Evolutionary conservation across 2,888 invertebrate species (phyloP).

Genomic region (Sepioteuthis lessoniana): DNA sequence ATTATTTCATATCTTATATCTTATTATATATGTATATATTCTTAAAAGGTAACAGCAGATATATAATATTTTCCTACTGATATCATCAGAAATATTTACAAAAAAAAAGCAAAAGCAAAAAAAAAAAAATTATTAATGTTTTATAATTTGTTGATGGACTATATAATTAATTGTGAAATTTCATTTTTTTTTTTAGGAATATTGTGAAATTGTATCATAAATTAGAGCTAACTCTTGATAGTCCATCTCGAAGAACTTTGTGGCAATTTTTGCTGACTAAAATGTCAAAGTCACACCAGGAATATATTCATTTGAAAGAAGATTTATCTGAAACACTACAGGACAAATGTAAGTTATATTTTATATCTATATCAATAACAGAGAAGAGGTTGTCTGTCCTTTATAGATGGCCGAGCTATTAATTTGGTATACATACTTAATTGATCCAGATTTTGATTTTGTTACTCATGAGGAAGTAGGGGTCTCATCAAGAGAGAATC

Average conservation of each 20-base stretch:
- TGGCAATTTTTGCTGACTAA: slow-evolving; percentile 71
- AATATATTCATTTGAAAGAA: slow-evolving; percentile 44
- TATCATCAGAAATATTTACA: too few species aligned
- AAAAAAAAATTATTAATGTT: not conserved
- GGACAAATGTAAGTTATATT: not conserved
- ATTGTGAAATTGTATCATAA: slow-evolving; percentile 66
- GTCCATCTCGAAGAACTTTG: slow-evolving; percentile 71
- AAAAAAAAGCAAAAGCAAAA: too few species aligned
- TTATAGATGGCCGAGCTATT: too few species aligned
- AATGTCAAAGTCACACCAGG: not conserved
- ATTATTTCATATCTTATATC: too few species aligned
- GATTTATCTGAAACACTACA: slow-evolving; percentile 24
- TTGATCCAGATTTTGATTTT: too few species aligned
- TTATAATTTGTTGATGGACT: not conserved
- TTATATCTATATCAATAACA: not conserved
- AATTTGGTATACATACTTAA: too few species aligned
- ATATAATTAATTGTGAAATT: not conserved
- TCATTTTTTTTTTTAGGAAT: slow-evolving; percentile 61
- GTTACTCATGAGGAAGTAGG: too few species aligned
- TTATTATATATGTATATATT: too few species aligned
- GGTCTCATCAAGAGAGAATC: too few species aligned
- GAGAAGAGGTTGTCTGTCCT: too few species aligned
- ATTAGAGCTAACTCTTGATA: slow-evolving; percentile 67
- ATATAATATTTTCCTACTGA: too few species aligned
- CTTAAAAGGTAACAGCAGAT: too few species aligned